Base-by-base conservation (phyloP, 2,797 vertebrate species). In the Remorina albescens region DNA sequence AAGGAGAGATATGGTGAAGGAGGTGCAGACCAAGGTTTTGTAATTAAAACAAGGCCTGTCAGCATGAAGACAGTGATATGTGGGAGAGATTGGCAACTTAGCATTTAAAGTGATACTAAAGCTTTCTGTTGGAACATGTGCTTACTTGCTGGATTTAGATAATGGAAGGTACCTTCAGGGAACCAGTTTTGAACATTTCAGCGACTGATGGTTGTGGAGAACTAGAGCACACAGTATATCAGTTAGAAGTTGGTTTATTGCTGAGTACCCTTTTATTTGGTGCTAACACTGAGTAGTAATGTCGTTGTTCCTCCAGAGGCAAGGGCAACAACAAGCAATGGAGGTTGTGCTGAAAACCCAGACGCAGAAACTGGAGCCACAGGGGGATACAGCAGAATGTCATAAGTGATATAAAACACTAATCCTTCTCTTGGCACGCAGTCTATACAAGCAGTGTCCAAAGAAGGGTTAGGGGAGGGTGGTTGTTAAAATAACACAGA, bases 341-440 rank as follows among this genome's bases (percentile, higher is more conserved):
- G 77, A 87, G 81, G 85, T 73, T 55, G 64, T 62, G 65, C 77
- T 80, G 80, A 91, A 88, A 89, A 78, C 83, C 87, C 80, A 85
- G 78, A 80, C 60, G 51, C 73, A 87, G 91, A 91, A 92, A 92
- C 88, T 78, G 76, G 87, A 90, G 88, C 86, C 85, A 84, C 63
- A 23, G 21, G 82, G 80, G 78, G 81, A 86, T 83, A 81, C 83
- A 77, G 72, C 81, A 88, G 83, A 88, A 92, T 89, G 90, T 93
- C 88, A 92, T 82, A 87, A 94, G 93, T 92, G 88, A 92, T 90
- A 93, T 91, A 87, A 92, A 93, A 92, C 86, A 90, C 92, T 93
- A 93, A 94, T 93, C 93, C 84, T 84, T 71, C 80, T 88, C 66
- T 80, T 92, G 91, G 92, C 91, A 87, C 79, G 67, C 21, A 55